phyloP scores from a whole-genome alignment of 2,888 invertebrate genomes.

The Dusona sp. region DNA sequence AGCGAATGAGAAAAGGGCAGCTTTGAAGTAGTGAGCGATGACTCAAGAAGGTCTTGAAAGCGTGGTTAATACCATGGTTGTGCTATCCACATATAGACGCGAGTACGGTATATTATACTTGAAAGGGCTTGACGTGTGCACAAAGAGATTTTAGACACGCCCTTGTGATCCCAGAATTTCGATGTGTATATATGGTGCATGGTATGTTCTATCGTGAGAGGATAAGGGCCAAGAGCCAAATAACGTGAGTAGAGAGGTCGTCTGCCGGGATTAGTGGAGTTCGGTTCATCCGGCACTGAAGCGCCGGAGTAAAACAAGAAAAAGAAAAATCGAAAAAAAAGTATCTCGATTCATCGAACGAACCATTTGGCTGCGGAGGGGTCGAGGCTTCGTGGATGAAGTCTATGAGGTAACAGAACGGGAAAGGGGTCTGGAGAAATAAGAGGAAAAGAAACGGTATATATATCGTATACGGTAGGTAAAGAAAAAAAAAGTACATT shows the following conservation, averaged over 20 bases:
- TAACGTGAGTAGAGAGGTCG: conserved; percentile 58
- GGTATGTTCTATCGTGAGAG: neutral
- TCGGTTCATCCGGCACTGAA: conserved; percentile 61
- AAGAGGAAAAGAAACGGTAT: conserved; percentile 20
- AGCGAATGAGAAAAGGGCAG: neutral
- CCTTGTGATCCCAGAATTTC: neutral
- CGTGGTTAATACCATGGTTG: conserved; percentile 40
- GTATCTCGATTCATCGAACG: conserved; percentile 66
- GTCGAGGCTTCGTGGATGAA: conserved; percentile 43
- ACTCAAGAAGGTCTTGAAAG: conserved; percentile 45
- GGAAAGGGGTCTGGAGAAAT: conserved; percentile 68
- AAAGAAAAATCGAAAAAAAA: conserved; percentile 34
- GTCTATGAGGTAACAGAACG: conserved; percentile 44
- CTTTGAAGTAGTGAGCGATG: conserved; percentile 31
- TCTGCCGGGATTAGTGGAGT: conserved; percentile 70
- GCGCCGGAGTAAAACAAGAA: conserved; percentile 32
- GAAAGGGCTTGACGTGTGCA: conserved; percentile 9
- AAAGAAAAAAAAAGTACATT: no score
- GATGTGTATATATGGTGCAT: conserved; percentile 18
- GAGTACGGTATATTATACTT: neutral
- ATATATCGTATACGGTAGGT: conserved; percentile 3
- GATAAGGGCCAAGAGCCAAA: conserved; percentile 51
- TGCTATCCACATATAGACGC: neutral
- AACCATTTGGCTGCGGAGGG: conserved; percentile 59
- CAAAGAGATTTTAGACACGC: neutral